Base-by-base conservation (phyloP, 2,113 vertebrate genomes). In the Gopherus evgoodei region DNA sequence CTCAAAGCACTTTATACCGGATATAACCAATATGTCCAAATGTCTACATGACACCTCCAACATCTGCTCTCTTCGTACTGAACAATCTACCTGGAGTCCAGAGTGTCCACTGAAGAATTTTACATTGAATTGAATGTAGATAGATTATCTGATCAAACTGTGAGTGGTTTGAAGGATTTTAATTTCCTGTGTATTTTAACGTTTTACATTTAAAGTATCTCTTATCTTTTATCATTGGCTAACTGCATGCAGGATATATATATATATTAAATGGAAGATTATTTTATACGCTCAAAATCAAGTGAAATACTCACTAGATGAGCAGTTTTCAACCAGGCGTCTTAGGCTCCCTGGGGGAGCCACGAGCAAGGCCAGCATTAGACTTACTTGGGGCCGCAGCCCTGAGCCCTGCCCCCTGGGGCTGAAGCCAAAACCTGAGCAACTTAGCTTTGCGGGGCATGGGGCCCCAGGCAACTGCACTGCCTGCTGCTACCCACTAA, bases 71-170 rank as follows among this genome's bases (percentile, higher is more conserved):
- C 95, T 89, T 95, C 92, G 65, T 96, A 95, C 95, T 95, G 78
- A 95, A 92, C 93, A 96, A 83, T 96, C 93, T 95, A 91, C 84
- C 90, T 79, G 86, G 84, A 91, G 87, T 90, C 96, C 92, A 83
- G 92, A 94, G 93, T 96, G 96, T 95, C 97, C 96, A 93, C 94
- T 95, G 81, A 92, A 96, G 93, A 91, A 95, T 97, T 96, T 96
- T 93, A 87, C 88, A 96, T 83, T 19, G 84, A 89, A 95, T 86
- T 95, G 93, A 89, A 91, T 96, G 93, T 95, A 88, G 96, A 95
- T 95, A 95, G 93, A 96, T 65, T 97, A 96, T 96, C 94, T 96
- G 95, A 93, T 12, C 96, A 92, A 94, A 91, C 89, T 97, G 90
- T 95, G 96, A 97, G 95, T 96, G 95, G 95, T 92, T 94, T 89